These are phyloP conservation scores for Hylomyscus alleni DNA, from an alignment of 2,797 vertebrate genomes.

Conservation along the genomic window DNA sequence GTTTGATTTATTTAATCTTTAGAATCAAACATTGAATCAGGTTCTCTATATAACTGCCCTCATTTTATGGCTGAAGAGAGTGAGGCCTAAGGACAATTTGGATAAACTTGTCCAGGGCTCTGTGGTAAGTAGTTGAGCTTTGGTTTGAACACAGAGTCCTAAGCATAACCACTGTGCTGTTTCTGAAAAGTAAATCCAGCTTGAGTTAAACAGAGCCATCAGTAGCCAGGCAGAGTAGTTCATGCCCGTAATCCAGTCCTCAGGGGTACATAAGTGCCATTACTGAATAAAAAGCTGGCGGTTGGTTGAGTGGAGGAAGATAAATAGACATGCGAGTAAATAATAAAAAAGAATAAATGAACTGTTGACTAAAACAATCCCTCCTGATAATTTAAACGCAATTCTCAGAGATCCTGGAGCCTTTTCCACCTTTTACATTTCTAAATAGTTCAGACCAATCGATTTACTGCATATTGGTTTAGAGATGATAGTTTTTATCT, in stretches of 20 bases:
- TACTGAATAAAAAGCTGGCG: background rate
- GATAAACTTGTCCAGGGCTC: background rate
- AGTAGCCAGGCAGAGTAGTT: background rate
- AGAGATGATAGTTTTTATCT: background rate
- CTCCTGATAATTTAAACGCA: background rate
- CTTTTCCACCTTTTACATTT: slow-evolving; percentile 33
- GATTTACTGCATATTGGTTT: background rate
- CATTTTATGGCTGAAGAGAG: background rate
- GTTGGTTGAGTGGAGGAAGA: background rate
- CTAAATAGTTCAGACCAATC: background rate
- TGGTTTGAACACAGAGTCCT: background rate
- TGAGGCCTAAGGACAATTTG: background rate
- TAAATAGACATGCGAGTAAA: background rate
- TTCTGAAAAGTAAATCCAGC: background rate
- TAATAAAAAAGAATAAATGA: background rate
- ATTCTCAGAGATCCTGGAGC: background rate
- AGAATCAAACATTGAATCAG: background rate
- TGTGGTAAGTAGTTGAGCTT: background rate
- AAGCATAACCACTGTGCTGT: background rate
- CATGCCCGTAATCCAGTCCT: background rate
- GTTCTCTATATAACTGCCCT: background rate
- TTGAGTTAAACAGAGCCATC: background rate
- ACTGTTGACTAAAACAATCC: background rate
- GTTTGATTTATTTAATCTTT: background rate
- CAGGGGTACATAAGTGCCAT: background rate